A percentile compares a stretch with the other conserved stretches of the same genome.
These are phyloP conservation scores for Gobius niger DNA, from an alignment of 2,113 vertebrate species.

Conservation along the genomic window DNA sequence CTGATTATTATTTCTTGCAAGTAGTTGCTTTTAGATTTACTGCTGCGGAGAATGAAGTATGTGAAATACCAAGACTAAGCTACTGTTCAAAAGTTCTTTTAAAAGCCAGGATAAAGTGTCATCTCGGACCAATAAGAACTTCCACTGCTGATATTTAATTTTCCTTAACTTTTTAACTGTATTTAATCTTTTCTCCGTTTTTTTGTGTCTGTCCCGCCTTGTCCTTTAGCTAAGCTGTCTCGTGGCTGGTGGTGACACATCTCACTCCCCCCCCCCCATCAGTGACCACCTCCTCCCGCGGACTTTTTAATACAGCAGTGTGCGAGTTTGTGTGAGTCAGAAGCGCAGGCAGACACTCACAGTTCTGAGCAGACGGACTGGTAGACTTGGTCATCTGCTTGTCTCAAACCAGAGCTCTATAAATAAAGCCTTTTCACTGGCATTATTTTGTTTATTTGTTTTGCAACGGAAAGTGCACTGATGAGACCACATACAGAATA, in stretches of 20 bases:
- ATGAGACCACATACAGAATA: too few species aligned
- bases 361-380: slow-evolving; percentile 55
- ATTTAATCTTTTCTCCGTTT: neutral
- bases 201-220: neutral
- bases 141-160: neutral
- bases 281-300: slow-evolving; percentile 46
- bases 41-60: too few species aligned
- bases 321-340: slow-evolving; percentile 35
- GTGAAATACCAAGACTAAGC: too few species aligned
- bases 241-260: slow-evolving; percentile 62
- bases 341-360: slow-evolving; percentile 43
- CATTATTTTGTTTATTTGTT: too few species aligned
- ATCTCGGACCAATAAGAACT: too few species aligned
- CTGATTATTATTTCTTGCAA: too few species aligned
- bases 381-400: slow-evolving; percentile 66
- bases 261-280: slow-evolving; percentile 37
- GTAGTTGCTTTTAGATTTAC: too few species aligned
- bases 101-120: too few species aligned
- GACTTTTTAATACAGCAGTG: slow-evolving; percentile 38
- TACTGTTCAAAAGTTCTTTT: too few species aligned
- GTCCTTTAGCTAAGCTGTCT: slow-evolving; percentile 12
- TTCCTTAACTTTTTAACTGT: neutral
- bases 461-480: too few species aligned
- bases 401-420: slow-evolving; percentile 38
- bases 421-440: slow-evolving; percentile 35